Conservation (phyloP, 2,888 invertebrate species). For the Tineola bisselliella region DNA sequence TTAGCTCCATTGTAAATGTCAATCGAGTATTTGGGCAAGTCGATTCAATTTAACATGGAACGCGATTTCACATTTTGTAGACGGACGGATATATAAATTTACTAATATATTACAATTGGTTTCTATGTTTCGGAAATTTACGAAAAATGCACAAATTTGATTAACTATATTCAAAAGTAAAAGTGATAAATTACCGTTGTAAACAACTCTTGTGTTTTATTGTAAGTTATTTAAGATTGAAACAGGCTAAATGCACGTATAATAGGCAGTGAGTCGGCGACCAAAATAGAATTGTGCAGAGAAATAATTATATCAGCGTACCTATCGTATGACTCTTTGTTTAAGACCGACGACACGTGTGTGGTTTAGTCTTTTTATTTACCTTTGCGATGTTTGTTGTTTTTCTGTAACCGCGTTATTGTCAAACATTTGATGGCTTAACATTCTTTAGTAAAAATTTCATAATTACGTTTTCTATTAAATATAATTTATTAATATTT, state of each 20-base stretch:
- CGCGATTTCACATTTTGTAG: background rate
- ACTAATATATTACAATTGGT: too few species aligned
- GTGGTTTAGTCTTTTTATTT: slow-evolving; percentile 14
- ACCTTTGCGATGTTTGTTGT: background rate
- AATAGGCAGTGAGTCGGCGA: slow-evolving; percentile 16
- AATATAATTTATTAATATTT: too few species aligned
- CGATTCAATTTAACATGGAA: background rate
- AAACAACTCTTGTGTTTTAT: background rate
- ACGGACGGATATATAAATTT: too few species aligned
- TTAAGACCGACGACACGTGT: slow-evolving; percentile 40
- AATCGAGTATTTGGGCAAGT: background rate
- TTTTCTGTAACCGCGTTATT: background rate
- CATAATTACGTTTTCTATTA: background rate
- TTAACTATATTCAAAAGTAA: background rate
- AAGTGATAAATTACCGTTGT: background rate
- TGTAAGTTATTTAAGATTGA: background rate
- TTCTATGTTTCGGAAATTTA: too few species aligned
- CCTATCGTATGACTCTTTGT: slow-evolving; percentile 34
- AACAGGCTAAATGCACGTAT: slow-evolving; percentile 3
- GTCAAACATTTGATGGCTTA: background rate
- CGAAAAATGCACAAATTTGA: too few species aligned
- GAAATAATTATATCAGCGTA: slow-evolving; percentile 63
- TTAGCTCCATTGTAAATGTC: background rate
- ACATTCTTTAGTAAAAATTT: background rate
- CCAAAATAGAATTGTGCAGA: slow-evolving; percentile 46